A percentile compares a stretch with the other conserved stretches of the same genome.
These are phyloP conservation scores for Arctia plantaginis DNA, from an alignment of 2,888 invertebrate genomes.

Conservation along the genomic window DNA sequence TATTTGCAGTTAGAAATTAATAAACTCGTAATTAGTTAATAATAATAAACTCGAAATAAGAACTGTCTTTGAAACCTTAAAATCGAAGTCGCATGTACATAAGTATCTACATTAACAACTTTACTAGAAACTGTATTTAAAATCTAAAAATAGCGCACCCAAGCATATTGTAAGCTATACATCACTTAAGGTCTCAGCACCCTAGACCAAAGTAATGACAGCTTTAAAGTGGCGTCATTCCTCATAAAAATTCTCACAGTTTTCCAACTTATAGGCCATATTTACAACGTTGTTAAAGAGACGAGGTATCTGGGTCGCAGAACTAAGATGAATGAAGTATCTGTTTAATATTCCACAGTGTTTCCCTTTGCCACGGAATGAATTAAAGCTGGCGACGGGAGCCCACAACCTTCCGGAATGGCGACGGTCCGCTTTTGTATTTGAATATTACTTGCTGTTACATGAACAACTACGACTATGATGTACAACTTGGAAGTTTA, in stretches of 20 bases:
- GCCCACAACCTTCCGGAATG: constrained; percentile 45
- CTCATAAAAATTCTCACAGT: constrained; percentile 21
- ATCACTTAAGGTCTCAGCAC: constrained; percentile 6
- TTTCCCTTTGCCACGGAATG: constrained; percentile 57
- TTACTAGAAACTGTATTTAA: too few species aligned
- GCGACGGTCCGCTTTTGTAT: constrained; percentile 36
- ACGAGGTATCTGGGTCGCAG: constrained; percentile 62
- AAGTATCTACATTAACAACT: too few species aligned
- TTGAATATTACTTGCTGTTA: constrained; percentile 46
- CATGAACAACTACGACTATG: constrained; percentile 26
- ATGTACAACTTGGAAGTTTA: constrained; percentile 29
- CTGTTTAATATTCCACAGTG: constrained; percentile 68
- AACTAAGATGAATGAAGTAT: constrained; percentile 62
- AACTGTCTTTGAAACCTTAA: too few species aligned
- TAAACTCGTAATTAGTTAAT: too few species aligned
- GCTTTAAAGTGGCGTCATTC: constrained; percentile 6
- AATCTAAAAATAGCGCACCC: background rate
- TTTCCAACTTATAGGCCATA: constrained; percentile 36
- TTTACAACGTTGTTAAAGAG: constrained; percentile 45
- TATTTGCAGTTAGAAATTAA: too few species aligned
- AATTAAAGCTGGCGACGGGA: constrained; percentile 67
- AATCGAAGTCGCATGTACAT: too few species aligned
- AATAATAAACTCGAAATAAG: too few species aligned
- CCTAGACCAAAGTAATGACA: constrained; percentile 12
- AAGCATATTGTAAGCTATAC: background rate